Evolutionary conservation across 2,888 invertebrate genomes (phyloP).

Genomic region (Abrostola triplasia): DNA sequence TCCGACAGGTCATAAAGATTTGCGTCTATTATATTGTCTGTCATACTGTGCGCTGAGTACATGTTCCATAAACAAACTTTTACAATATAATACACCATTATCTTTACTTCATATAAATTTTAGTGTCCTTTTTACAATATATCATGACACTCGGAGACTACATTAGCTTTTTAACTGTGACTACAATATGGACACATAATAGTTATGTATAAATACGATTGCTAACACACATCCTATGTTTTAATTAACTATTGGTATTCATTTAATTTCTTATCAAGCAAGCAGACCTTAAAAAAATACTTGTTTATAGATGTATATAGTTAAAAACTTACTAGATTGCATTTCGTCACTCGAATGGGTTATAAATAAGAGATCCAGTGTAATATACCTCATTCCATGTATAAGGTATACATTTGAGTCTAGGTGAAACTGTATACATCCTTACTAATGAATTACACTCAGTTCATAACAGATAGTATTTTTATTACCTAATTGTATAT

Average conservation of each 20-base stretch:
- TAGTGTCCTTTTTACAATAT: conserved; percentile 28
- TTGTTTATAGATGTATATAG: background rate
- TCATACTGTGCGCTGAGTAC: conserved; percentile 33
- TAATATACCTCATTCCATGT: background rate
- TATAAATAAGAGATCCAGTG: background rate
- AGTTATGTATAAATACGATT: conserved; percentile 24
- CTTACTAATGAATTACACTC: background rate
- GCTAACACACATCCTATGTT: conserved; percentile 42
- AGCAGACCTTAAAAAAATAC: conserved; percentile 2
- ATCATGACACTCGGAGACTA: conserved; percentile 34
- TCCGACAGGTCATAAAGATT: no score
- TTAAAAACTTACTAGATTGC: background rate
- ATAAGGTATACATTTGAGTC: background rate
- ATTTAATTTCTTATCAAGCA: conserved; percentile 1
- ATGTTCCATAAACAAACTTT: conserved; percentile 13
- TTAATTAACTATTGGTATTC: conserved; percentile 6
- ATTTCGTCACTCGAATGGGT: no score
- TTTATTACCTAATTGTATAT: conserved; percentile 3
- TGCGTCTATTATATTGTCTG: conserved; percentile 2
- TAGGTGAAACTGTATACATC: background rate
- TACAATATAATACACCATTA: conserved; percentile 21
- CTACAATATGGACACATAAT: conserved; percentile 25
- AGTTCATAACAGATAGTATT: background rate
- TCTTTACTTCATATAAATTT: conserved; percentile 16
- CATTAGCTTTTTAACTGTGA: conserved; percentile 47